Evolutionary conservation across 1,140 invertebrate species (phyloP), one percentile per base, ranked within the genome.

Genomic region (Arctopsyche grandis): DNA sequence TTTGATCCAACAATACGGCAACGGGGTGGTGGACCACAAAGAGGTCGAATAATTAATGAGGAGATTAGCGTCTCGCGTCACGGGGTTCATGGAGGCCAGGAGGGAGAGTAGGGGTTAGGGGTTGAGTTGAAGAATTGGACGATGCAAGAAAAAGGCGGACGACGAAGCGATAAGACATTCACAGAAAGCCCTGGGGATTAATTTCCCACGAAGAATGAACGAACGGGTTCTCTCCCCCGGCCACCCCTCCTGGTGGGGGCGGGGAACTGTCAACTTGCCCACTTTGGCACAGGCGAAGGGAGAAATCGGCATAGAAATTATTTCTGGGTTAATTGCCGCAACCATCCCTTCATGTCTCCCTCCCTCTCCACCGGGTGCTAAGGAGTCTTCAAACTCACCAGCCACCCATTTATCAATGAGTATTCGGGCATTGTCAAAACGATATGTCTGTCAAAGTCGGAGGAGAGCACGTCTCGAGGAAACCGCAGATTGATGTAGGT

Each of bases 401-500:
- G 3, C 48, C 48, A 52, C 48, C 58, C 24, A 66, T 66, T 66
- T 26, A 66, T 66, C 63, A 66, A 24, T 22, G 24, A 52, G 48
- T 52, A 52, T 52, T 52, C 48, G 21, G 24, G 63, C 63, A 66
- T 66, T 66, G 63, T 66, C 63, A 66, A 66, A 66, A 66, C 63
- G 63, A 26, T 66, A 24, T 66, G 63, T 66, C 63, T 26, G 63
- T 66, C 63, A 66, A 66, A 66, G 63, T 66, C 63, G 63, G 24
- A 0, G 24, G 9, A 14, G 21, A 22, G 48, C 16, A 52, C 63
- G 26, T 66, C 63, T 66, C n/a, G n/a, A 66, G 63, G 26, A 66
- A 66, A 26, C 63, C 63, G 63, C 63, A 66, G 63, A 66, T 66
- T 66, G 63, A 66, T 66, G 63, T 66, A 66, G 63, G 63, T 66